A percentile compares a stretch with the other conserved stretches of the same genome.
Evolutionary conservation across 2,113 vertebrate species (phyloP).

Genomic region (Myocastor coypus): DNA sequence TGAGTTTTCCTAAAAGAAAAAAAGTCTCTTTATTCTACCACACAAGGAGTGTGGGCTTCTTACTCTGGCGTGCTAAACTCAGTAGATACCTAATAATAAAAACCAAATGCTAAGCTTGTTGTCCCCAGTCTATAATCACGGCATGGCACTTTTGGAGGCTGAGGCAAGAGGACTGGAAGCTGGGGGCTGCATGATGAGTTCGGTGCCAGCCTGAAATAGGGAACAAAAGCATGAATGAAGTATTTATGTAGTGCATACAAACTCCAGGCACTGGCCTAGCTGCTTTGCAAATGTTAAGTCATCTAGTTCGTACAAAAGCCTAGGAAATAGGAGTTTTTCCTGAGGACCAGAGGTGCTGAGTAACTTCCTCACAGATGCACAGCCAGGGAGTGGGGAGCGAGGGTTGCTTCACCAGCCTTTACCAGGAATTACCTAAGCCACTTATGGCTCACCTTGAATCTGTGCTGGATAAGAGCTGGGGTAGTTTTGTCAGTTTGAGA

Average conservation of each 20-base stretch:
- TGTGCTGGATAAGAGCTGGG: not conserved
- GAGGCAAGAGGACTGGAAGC: not conserved
- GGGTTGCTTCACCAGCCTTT: constrained; percentile 49
- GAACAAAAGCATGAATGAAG: not conserved
- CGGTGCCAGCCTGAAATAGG: not conserved
- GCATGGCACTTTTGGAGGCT: not conserved
- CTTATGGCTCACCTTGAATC: not conserved
- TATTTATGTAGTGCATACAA: not conserved
- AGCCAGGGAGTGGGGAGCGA: not conserved
- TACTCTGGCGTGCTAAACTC: not conserved
- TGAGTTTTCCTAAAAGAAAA: constrained; percentile 46
- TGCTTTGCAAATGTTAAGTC: constrained; percentile 46
- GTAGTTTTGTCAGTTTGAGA: not conserved
- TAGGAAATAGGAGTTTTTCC: not conserved
- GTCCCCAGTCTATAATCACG: not conserved
- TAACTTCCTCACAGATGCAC: not conserved
- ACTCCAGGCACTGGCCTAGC: not conserved
- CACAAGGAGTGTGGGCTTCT: not conserved
- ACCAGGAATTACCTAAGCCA: not conserved
- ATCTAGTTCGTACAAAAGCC: not conserved
- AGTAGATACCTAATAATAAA: not conserved
- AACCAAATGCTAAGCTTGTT: not conserved
- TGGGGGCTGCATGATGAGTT: not conserved
- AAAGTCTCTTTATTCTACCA: not conserved
- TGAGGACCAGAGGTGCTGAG: not conserved